phyloP scores from a whole-genome alignment of 2,797 vertebrate genomes.

The Geotrypetes seraphini region DNA sequence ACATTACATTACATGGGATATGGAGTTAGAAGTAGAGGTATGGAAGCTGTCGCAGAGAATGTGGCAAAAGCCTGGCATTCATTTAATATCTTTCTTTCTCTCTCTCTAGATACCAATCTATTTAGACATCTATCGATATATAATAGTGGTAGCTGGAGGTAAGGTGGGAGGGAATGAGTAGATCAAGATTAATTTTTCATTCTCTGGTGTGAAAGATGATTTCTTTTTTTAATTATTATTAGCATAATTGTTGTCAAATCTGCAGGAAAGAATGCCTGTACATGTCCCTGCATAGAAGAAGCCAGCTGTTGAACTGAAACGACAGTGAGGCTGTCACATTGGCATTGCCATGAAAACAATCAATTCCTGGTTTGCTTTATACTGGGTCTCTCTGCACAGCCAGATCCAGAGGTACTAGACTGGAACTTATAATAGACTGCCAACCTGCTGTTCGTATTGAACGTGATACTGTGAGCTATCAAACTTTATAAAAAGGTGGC shows the following conservation, averaged over 20 bases:
- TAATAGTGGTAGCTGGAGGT: too few species aligned
- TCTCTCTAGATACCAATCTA: too few species aligned
- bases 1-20: too few species aligned
- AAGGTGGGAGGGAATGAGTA: not conserved
- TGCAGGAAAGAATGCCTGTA: not conserved
- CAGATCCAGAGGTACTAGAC: conserved; percentile 6
- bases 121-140: too few species aligned
- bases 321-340: not conserved
- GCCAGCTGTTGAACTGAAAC: conserved; percentile 9
- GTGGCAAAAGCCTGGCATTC: too few species aligned
- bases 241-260: conserved; percentile 6
- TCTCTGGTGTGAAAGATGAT: conserved; percentile 7
- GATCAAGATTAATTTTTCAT: conserved; percentile 10
- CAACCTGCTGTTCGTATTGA: conserved; percentile 1
- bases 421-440: conserved; percentile 4
- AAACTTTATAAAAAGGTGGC: too few species aligned
- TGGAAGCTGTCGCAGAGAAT: too few species aligned
- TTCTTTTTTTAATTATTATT: conserved; percentile 16
- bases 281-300: conserved; percentile 2
- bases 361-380: conserved; percentile 2
- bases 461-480: too few species aligned
- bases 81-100: too few species aligned
- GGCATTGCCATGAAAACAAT: conserved; percentile 2
- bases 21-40: too few species aligned
- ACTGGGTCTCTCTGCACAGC: conserved; percentile 3